Evolutionary conservation across 2,113 vertebrate genomes (phyloP), one percentile per base, ranked within the genome.

Genomic region (Psittacula cyanocephala): DNA sequence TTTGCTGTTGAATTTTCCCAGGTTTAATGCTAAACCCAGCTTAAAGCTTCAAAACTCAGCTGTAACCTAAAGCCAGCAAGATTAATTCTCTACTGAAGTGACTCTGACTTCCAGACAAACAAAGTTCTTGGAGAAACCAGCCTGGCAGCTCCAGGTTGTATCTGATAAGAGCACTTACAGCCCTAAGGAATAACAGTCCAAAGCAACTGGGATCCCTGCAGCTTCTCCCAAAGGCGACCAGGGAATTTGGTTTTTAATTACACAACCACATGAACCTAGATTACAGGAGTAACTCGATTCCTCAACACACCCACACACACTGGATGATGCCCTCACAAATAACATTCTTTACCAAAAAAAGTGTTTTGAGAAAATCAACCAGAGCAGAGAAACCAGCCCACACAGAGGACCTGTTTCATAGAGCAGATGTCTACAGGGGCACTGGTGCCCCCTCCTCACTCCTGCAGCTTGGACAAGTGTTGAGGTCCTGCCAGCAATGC

Each of bases 171-270:
- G 3, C 50, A 25, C 37, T 60, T 31, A 12, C 13, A 91, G 93
- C 77, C 69, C 78, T 47, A 79, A 88, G 91, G 93, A 94, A 67
- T 57, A 92, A 87, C 72, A 92, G 86, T 72, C 76, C 88, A 95
- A 93, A 62, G 57, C 44, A 57, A 57, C 49, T 28, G 74, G 91
- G 92, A 93, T 69, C 67, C 75, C 82, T 72, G 67, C 69, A 89
- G 93, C 74, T 96, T 95, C 77, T 89, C 89, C 64, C 50, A 17
- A 43, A 70, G 65, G 64, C 5, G 23, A 79, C 60, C 44, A 53
- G 37, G 86, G 83, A 93, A 88, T 57, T 75, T 28, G 68, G 43
- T 91, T 77, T 70, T 91, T 72, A 70, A 96, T 55, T 64, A 71
- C 19, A 83, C 43, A 74, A 89, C 85, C 85, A 89, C 5, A 33